These are phyloP conservation scores for Nothoprocta perdicaria DNA, from an alignment of 2,113 vertebrate species.

Conservation along the genomic window DNA sequence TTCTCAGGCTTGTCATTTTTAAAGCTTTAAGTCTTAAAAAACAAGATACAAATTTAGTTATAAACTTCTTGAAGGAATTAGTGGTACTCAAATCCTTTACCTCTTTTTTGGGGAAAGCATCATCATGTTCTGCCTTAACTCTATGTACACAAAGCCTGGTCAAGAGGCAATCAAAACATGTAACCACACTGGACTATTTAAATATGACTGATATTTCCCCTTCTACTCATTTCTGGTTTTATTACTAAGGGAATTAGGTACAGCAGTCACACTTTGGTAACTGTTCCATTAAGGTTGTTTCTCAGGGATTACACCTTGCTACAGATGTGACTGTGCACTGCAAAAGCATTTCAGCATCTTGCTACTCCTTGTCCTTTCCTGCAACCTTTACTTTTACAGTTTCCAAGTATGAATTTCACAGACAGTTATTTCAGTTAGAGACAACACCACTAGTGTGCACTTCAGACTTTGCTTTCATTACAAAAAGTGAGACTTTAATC, in stretches of 20 bases:
- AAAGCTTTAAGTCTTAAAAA: neutral
- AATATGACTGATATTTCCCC: neutral
- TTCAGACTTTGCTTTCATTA: neutral
- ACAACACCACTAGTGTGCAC: neutral
- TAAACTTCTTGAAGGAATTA: neutral
- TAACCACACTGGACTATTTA: neutral
- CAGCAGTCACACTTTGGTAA: neutral
- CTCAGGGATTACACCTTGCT: slow-evolving; percentile 17
- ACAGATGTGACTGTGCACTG: neutral
- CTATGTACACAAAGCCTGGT: neutral
- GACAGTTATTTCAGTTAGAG: neutral
- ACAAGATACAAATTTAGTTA: fast-evolving
- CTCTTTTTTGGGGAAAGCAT: neutral
- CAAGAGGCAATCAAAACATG: neutral
- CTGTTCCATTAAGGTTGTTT: neutral
- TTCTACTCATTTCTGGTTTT: neutral
- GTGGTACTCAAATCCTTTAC: neutral
- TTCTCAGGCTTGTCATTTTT: neutral
- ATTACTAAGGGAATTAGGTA: neutral
- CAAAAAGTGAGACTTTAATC: neutral
- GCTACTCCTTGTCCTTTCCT: slow-evolving; percentile 16
- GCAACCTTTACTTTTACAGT: neutral
- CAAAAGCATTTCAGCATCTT: slow-evolving; percentile 37
- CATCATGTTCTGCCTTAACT: neutral
- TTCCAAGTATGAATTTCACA: neutral